Evolutionary conservation across 2,797 vertebrate species (phyloP), one percentile per base, ranked within the genome.

Genomic region (Smutsia temminckii): DNA sequence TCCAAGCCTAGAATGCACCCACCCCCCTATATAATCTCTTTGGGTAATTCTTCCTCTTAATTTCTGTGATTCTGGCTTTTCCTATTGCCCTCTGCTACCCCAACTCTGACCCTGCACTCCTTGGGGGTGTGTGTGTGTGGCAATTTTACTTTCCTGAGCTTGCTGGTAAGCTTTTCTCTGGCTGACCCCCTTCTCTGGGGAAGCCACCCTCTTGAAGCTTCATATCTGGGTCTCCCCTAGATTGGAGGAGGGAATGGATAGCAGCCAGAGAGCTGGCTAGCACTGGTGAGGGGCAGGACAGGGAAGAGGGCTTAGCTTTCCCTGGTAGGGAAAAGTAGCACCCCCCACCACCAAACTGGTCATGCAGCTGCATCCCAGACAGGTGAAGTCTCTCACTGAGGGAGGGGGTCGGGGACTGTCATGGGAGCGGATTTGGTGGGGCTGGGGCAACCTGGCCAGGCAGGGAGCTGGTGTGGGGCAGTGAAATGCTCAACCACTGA

Each of bases 351-450:
- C 18, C 32, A 91, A 91, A 84, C 66, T 55, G 21, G 49, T 40
- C 34, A 40, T 75, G 53, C 18, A 29, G 53, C 71, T 92, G 71
- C 42, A 55, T 59, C 86, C 55, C 6, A 27, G 66, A 75, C 25
- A 71, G 68, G 59, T 46, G 51, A 96, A 94, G 71, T 79, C 51
- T 29, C 59, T 20, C n/a, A 74, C 40, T 1, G 3, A 63, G 66
- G 77, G 79, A 55, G 63, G 14, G 64, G 25, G 66, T 20, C 17
- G 55, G 61, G 51, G 34, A 46, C 59, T 27, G 55, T 40, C 5
- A 17, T 46, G 77, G 80, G 72, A 94, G 63, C 66, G 55, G 57
- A 66, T 84, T 94, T 95, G 64, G 21, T 78, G 69, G 74, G 32
- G n/a, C 34, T 0, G 0, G 27, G 53, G 42, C 75, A 63, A 63